phyloP scores from a whole-genome alignment of 1,140 invertebrate species.

The Drosophila neocordata region DNA sequence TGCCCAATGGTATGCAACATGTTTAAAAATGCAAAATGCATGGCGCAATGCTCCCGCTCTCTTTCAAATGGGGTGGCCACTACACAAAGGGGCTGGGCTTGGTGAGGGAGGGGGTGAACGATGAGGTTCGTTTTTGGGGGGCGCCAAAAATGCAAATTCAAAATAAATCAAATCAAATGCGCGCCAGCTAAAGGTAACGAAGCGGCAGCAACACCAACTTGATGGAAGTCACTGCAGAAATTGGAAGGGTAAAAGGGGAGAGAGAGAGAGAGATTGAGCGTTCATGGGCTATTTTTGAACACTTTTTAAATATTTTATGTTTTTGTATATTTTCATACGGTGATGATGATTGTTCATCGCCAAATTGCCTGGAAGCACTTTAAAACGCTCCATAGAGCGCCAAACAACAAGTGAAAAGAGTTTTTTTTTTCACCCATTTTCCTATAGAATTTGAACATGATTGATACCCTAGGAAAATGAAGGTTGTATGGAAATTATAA shows the following conservation, averaged over 20 bases:
- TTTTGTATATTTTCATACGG: constrained; percentile 62
- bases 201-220: constrained; percentile 75
- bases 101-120: not conserved
- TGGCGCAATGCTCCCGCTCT: constrained; percentile 16
- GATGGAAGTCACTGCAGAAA: constrained; percentile 34
- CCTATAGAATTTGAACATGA: accelerated
- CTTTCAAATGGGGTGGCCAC: not conserved
- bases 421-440: not conserved
- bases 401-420: constrained; percentile 44
- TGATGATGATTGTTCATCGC: constrained; percentile 70
- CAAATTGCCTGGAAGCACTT: constrained; percentile 80
- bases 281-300: constrained; percentile 33
- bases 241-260: not conserved
- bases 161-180: constrained; percentile 80
- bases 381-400: constrained; percentile 71
- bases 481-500: too few species aligned
- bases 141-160: constrained; percentile 74
- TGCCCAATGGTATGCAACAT: constrained; percentile 75
- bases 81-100: too few species aligned
- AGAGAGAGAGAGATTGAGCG: not conserved
- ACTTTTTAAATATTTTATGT: constrained; percentile 77
- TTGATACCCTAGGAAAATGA: constrained; percentile 17
- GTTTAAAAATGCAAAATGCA: constrained; percentile 70
- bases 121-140: too few species aligned
- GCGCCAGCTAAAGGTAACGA: constrained; percentile 70